Conservation (phyloP, 2,113 vertebrate genomes). For the Semicossyphus pulcher region DNA sequence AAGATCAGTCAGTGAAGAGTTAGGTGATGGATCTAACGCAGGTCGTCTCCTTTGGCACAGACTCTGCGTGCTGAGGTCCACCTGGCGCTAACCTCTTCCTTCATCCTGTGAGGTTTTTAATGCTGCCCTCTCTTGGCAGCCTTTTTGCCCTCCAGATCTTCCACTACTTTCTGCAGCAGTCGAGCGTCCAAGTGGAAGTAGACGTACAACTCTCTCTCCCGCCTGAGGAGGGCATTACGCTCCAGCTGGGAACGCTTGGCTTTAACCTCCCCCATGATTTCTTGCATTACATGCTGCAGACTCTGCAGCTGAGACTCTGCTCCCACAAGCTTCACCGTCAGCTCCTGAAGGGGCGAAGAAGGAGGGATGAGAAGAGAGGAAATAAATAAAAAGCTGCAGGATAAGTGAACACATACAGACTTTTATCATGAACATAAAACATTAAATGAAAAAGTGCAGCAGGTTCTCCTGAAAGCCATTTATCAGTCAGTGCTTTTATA, state of each 20-base stretch:
- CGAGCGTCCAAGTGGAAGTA: constrained; percentile 88
- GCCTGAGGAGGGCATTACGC: constrained; percentile 81
- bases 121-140: constrained; percentile 58
- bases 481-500: neutral
- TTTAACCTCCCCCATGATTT: constrained; percentile 87
- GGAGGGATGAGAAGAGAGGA: neutral
- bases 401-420: neutral
- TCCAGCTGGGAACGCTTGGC: constrained; percentile 86
- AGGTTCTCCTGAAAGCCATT: neutral
- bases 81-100: neutral
- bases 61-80: too few relatives aligned
- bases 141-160: constrained; percentile 85
- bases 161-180: constrained; percentile 85
- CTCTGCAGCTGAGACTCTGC: constrained; percentile 84
- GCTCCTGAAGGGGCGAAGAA: constrained; percentile 81
- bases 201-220: constrained; percentile 90
- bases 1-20: neutral
- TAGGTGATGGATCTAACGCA: neutral
- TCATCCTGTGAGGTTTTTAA: neutral
- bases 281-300: constrained; percentile 84
- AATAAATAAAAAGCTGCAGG: neutral
- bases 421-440: neutral
- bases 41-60: too few relatives aligned
- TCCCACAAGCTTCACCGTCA: constrained; percentile 83
- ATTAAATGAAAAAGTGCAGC: neutral